Percentiles rank a stretch among this genome's conserved stretches.
phyloP scores from a whole-genome alignment of 2,888 invertebrate genomes.

The Tenodera sinensis region DNA sequence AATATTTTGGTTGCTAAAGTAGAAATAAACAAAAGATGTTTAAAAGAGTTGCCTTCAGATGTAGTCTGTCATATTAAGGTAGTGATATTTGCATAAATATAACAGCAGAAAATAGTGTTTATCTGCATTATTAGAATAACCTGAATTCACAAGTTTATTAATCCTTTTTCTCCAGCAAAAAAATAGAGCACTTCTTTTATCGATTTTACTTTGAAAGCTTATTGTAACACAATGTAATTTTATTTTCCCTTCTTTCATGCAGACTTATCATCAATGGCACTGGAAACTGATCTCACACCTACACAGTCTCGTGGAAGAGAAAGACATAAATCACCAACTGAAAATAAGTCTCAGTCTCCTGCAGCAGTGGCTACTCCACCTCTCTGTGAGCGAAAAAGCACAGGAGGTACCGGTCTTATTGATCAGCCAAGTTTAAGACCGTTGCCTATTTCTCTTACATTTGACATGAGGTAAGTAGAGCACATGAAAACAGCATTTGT shows the following conservation, averaged over 20 bases:
- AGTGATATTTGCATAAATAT: too few relatives aligned
- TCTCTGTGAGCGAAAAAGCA: conserved; percentile 39
- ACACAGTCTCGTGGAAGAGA: conserved; percentile 48
- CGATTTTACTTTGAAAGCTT: too few relatives aligned
- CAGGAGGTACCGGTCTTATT: conserved; percentile 37
- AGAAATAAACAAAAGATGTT: too few relatives aligned
- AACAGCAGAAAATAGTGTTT: too few relatives aligned
- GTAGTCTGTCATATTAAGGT: too few relatives aligned
- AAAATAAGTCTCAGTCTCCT: conserved; percentile 18
- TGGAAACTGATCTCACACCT: conserved; percentile 57
- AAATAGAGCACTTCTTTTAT: too few relatives aligned
- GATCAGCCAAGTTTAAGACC: conserved; percentile 57
- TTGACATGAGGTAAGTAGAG: conserved; percentile 75
- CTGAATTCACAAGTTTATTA: too few relatives aligned
- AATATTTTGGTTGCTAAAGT: too few relatives aligned
- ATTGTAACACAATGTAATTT: too few relatives aligned
- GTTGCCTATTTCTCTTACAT: conserved; percentile 78
- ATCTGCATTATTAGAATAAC: too few relatives aligned
- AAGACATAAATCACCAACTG: conserved; percentile 38
- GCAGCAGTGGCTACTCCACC: conserved; percentile 26
- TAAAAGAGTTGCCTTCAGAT: too few relatives aligned
- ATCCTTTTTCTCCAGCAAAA: too few relatives aligned
- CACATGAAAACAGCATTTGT: background rate
- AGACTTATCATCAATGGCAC: conserved; percentile 76
- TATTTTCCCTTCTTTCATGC: conserved; percentile 28